phyloP scores from a whole-genome alignment of 2,888 invertebrate species.

The Alcis repandata region DNA sequence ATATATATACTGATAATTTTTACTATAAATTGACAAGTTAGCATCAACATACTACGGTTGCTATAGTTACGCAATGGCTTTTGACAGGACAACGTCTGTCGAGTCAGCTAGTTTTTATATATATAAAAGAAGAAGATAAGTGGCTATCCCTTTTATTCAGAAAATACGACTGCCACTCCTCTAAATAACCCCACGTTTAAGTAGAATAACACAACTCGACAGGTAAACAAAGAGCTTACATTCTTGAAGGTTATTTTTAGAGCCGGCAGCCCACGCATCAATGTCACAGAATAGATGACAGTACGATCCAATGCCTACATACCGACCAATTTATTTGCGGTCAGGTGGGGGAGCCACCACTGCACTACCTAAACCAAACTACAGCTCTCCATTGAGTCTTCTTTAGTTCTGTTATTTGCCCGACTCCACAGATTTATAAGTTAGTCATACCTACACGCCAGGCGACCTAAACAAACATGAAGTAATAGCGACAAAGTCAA shows the following conservation, averaged over 20 bases:
- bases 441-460: background rate
- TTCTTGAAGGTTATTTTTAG: conserved; percentile 10
- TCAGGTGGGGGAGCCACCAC: background rate
- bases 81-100: no score
- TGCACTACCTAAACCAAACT: background rate
- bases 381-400: background rate
- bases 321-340: background rate
- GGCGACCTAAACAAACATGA: conserved; percentile 6
- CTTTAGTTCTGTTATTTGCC: background rate
- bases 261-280: conserved; percentile 1
- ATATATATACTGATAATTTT: no score
- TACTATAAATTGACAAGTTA: no score
- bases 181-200: background rate
- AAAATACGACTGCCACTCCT: no score
- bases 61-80: no score
- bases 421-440: background rate
- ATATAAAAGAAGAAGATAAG: no score
- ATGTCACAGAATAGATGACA: conserved; percentile 3
- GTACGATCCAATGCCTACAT: background rate
- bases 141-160: no score
- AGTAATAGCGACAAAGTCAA: conserved; percentile 8
- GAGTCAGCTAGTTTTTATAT: no score
- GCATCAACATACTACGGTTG: no score
- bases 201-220: background rate
- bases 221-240: conserved; percentile 5